Percentiles rank a stretch among this genome's conserved stretches.
These are phyloP conservation scores for Arnoldichthys spilopterus DNA, from an alignment of 2,797 vertebrate species.

Conservation along the genomic window DNA sequence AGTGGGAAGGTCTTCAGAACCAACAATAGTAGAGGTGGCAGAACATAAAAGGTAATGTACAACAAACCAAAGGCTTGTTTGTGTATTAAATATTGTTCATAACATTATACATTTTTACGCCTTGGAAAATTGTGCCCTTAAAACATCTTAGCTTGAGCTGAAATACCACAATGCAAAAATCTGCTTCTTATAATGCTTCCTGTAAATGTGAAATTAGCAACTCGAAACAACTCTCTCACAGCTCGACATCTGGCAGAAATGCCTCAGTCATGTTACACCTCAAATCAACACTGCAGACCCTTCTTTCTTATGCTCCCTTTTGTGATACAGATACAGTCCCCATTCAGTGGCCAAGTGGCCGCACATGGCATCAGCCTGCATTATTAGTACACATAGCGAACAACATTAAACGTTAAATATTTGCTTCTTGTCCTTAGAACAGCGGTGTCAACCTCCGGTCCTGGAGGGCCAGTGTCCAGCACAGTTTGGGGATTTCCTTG, in stretches of 20 bases:
- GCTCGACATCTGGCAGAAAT: not conserved
- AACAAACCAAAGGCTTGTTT: constrained; percentile 1
- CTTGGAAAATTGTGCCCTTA: not conserved
- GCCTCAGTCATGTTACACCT: not conserved
- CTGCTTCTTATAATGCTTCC: not conserved
- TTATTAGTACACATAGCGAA: no score
- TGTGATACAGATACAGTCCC: not conserved
- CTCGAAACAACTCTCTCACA: not conserved
- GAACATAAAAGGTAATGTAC: not conserved
- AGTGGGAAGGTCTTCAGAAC: not conserved
- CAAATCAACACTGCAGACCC: constrained; percentile 7
- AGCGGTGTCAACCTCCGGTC: no score
- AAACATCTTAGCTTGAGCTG: not conserved
- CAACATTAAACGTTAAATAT: no score
- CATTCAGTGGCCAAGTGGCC: no score
- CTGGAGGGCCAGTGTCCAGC: no score
- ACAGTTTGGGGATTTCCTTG: no score
- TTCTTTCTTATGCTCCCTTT: not conserved
- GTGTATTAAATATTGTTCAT: not conserved
- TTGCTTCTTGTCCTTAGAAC: no score
- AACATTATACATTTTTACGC: not conserved
- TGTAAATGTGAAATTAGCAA: not conserved
- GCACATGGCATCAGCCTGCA: no score
- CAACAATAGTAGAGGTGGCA: not conserved
- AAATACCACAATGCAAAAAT: not conserved